Evolutionary conservation across 1,140 invertebrate species (phyloP), one percentile per base, ranked within the genome.

Genomic region (Wasmannia auropunctata): DNA sequence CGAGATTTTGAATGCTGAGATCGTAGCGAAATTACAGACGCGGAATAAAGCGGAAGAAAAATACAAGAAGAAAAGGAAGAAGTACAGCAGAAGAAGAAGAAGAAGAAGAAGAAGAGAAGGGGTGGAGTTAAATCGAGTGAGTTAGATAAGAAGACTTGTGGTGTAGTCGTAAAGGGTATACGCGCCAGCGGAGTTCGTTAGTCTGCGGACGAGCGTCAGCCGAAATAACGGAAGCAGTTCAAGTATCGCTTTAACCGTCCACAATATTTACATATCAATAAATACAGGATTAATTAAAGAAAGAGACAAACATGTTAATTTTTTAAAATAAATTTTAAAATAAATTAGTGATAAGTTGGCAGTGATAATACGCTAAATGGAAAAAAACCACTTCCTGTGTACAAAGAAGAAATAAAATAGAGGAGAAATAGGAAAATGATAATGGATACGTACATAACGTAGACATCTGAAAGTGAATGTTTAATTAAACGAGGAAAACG

Each of bases 91-190:
- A 77, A 85, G 34, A 80, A 67, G 75, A 85, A 84, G 81, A 87
- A 22, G 60, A 65, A 69, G 58, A 77, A 85, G 34, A 80, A 67
- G 75, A 85, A 84, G 81, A 87, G 80, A 80, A 69, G 62, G n/a
- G 63, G 62, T 69, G 63, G 72, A 81, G 87, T 91, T 87, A 87
- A 87, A 86, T 88, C 86, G 86, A 91, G 90, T 91, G 86, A 51
- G 86, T 65, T 81, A 92, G 91, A 92, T 92, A 92, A 92, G 91
- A 46, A 88, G 85, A 83, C 88, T 75, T 54, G 62, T 79, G 58
- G 60, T 89, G 79, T 75, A 85, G 34, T 85, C 49, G 60, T 83
- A 89, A 90, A 74, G 77, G 86, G 75, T 69, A 89, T 49, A 75
- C n/a, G 49, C 81, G 74, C 88, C 63, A 83, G 51, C 60, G n/a